These are phyloP conservation scores for Tapirus indicus DNA, from an alignment of 2,797 vertebrate genomes.

Conservation along the genomic window DNA sequence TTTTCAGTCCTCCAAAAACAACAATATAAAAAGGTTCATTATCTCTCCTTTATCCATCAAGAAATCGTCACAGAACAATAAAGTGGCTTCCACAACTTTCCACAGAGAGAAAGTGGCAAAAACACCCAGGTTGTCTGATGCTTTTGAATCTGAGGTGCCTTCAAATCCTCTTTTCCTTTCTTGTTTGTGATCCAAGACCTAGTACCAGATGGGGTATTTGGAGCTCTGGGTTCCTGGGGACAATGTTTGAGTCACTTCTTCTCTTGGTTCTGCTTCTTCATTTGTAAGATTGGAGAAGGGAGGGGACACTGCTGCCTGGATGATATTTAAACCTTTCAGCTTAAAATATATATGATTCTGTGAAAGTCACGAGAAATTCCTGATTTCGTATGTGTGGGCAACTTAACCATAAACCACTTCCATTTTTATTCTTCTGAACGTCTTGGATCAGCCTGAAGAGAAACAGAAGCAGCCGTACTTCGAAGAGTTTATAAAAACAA, in stretches of 20 bases:
- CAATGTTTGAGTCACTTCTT: neutral
- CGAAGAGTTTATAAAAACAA: slow-evolving; percentile 11
- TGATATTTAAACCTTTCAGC: neutral
- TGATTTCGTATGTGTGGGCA: neutral
- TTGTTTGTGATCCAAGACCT: neutral
- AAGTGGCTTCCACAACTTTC: neutral
- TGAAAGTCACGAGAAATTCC: slow-evolving; percentile 12
- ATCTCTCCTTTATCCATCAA: neutral
- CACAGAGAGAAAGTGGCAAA: neutral
- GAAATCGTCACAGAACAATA: neutral
- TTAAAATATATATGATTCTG: slow-evolving; percentile 37
- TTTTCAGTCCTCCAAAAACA: neutral
- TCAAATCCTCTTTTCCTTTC: neutral
- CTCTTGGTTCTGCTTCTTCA: neutral
- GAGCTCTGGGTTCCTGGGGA: neutral
- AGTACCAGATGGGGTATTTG: rapidly evolving
- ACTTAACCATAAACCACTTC: slow-evolving; percentile 70
- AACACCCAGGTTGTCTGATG: neutral
- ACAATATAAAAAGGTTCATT: neutral
- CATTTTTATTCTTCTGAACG: slow-evolving; percentile 46
- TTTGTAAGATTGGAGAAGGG: neutral
- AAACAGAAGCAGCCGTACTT: slow-evolving; percentile 50
- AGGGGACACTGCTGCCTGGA: neutral
- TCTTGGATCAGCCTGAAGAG: neutral
- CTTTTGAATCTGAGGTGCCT: rapidly evolving